These are phyloP conservation scores for Hyperoplus lanceolatus DNA, from an alignment of 2,797 vertebrate genomes.

Conservation along the genomic window DNA sequence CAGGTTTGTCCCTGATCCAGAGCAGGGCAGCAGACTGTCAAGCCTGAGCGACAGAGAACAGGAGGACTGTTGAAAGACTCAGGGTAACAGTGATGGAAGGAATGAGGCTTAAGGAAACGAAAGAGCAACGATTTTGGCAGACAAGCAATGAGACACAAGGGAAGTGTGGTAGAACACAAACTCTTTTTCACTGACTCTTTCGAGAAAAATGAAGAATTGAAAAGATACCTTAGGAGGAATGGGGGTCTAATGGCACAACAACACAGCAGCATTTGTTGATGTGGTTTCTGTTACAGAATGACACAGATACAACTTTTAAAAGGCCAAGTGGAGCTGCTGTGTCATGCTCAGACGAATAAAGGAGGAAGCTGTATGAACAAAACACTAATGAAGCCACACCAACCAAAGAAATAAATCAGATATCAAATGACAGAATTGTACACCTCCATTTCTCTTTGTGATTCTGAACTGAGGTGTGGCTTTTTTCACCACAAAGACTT, in stretches of 20 bases:
- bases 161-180: neutral
- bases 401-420: neutral
- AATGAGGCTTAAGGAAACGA: neutral
- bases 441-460: conserved; percentile 5
- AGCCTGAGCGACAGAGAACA: conserved; percentile 48
- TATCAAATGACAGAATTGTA: conserved; percentile 11
- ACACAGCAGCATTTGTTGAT: neutral
- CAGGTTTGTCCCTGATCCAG: conserved; percentile 12
- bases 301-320: conserved; percentile 1
- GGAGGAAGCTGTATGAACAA: neutral
- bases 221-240: no score
- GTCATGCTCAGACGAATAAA: conserved; percentile 4
- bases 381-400: neutral
- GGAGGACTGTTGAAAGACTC: conserved; percentile 23
- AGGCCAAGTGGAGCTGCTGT: conserved; percentile 11
- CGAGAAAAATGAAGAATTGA: no score
- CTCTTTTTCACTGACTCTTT: no score
- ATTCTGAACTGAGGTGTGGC: neutral
- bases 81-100: conserved; percentile 19
- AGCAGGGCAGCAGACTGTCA: conserved; percentile 25
- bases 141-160: neutral
- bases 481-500: neutral
- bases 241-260: neutral
- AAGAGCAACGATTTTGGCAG: neutral
- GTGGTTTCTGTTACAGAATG: conserved; percentile 23